phyloP scores from a whole-genome alignment of 2,797 vertebrate species.

The Esox masquinongy region DNA sequence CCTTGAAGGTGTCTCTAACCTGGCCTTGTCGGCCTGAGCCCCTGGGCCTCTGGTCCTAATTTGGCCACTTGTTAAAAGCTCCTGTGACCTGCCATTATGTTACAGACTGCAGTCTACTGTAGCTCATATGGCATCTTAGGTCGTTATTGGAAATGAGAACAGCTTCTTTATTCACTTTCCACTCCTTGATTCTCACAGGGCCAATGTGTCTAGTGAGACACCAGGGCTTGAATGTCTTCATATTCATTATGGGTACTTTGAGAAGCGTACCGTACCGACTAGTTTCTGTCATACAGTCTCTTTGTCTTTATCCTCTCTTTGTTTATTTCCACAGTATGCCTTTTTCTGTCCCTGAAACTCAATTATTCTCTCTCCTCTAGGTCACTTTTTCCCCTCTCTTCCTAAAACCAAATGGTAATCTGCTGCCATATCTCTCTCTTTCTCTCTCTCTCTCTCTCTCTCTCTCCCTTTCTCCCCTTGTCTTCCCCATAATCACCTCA shows the following conservation, averaged over 20 bases:
- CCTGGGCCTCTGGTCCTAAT: constrained; percentile 67
- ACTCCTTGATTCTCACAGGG: constrained; percentile 51
- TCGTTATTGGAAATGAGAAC: constrained; percentile 19
- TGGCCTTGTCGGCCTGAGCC: constrained; percentile 69
- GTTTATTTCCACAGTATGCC: constrained; percentile 55
- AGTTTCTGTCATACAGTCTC: constrained; percentile 54
- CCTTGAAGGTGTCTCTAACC: constrained; percentile 83
- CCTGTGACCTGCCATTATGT: constrained; percentile 55
- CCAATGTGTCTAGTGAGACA: constrained; percentile 78
- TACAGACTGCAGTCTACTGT: constrained; percentile 37
- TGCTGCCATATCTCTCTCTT: background rate
- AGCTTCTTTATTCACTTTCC: constrained; percentile 21
- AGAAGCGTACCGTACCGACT: constrained; percentile 39
- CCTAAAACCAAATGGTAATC: background rate
- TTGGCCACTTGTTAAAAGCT: constrained; percentile 73
- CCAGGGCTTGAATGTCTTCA: constrained; percentile 69
- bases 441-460: constrained; percentile 37
- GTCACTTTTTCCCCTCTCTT: background rate
- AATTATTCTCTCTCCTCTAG: background rate
- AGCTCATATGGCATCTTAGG: constrained; percentile 33
- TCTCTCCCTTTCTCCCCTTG: constrained; percentile 59
- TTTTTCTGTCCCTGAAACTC: constrained; percentile 14
- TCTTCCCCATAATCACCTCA: constrained; percentile 75
- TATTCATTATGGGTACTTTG: constrained; percentile 44
- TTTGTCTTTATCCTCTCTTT: constrained; percentile 58